Evolutionary conservation across 1,140 invertebrate species (phyloP), one percentile per base, ranked within the genome.

Genomic region (Zophobas atratus): DNA sequence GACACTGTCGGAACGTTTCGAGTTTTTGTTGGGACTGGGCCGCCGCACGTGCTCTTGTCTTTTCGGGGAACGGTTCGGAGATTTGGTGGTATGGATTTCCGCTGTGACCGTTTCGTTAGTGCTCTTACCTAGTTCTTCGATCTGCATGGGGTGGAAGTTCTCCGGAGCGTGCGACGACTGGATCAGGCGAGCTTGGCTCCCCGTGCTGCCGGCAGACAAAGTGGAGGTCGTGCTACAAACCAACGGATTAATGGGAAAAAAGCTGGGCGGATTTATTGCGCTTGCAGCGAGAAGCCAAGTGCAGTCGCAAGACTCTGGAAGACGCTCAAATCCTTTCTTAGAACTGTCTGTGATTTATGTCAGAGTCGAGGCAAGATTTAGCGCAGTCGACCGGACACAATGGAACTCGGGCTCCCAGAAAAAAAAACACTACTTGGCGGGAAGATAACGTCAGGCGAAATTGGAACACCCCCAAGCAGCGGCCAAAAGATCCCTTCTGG

Each of bases 121-220:
- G 48, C 87, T 86, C 92, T 93, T 94, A 96, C 95, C 95, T 91
- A 96, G 89, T 88, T 96, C 95, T 88, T 94, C 94, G 82, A 94
- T 92, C 86, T 92, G 92, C 76, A 93, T 91, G 35, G 95, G 95
- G 80, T 96, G 94, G 87, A 96, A 97, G 83, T 93, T 95, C 81
- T 95, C 92, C 53, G 96, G 96, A 83, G 96, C 94, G 87, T 97
- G 95, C 79, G 96, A 97, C 75, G 96, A 95, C 88, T 97, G 96
- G 84, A 98, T 97, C 78, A 98, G 91, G 83, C 95, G 92, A 32
- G 97, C 97, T 86, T 98, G 96, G 84, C 94, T 96, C 81, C 96
- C 95, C 55, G 95, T 97, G 86, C 96, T 97, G 81, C 96, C 96
- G 76, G 96, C 96, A 79, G 96, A 97, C 85, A 97, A 92, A 6